These are phyloP conservation scores for Sesia apiformis DNA, from an alignment of 2,888 invertebrate genomes.

Conservation along the genomic window DNA sequence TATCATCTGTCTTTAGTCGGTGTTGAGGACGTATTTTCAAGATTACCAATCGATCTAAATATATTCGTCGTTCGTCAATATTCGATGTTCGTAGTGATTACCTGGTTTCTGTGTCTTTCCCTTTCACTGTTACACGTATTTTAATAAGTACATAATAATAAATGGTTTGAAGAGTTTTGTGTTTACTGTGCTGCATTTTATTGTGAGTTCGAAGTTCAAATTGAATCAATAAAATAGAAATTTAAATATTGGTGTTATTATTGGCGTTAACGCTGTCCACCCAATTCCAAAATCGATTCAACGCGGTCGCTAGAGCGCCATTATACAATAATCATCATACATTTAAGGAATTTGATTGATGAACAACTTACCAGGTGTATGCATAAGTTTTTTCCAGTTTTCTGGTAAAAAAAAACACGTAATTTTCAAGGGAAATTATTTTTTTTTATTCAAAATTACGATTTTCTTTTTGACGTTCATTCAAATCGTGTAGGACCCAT, in stretches of 20 bases:
- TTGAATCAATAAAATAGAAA: constrained; percentile 74
- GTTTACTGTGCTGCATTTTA: constrained; percentile 73
- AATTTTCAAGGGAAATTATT: too few relatives aligned
- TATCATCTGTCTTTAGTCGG: constrained; percentile 48
- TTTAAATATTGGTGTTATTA: constrained; percentile 61
- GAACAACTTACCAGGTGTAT: too few relatives aligned
- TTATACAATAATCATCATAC: too few relatives aligned
- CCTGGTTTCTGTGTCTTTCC: constrained; percentile 48
- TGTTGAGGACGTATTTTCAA: constrained; percentile 28
- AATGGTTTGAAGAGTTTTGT: constrained; percentile 67
- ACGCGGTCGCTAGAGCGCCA: too few relatives aligned
- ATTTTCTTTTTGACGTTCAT: too few relatives aligned
- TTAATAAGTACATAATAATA: constrained; percentile 52
- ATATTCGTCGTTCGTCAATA: constrained; percentile 27
- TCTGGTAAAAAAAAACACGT: too few relatives aligned
- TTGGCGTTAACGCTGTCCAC: constrained; percentile 18
- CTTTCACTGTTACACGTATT: constrained; percentile 60
- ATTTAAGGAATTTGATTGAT: too few relatives aligned
- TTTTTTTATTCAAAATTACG: too few relatives aligned
- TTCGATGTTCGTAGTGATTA: constrained; percentile 55
- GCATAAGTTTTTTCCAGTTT: too few relatives aligned
- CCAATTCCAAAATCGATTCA: too few relatives aligned
- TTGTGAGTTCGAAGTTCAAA: constrained; percentile 75
- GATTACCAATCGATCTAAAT: constrained; percentile 31
- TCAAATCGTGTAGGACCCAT: too few relatives aligned